Percentiles rank a stretch among this genome's conserved stretches.
phyloP scores from a whole-genome alignment of 1,140 invertebrate species.

The Hylaeus anthracinus region DNA sequence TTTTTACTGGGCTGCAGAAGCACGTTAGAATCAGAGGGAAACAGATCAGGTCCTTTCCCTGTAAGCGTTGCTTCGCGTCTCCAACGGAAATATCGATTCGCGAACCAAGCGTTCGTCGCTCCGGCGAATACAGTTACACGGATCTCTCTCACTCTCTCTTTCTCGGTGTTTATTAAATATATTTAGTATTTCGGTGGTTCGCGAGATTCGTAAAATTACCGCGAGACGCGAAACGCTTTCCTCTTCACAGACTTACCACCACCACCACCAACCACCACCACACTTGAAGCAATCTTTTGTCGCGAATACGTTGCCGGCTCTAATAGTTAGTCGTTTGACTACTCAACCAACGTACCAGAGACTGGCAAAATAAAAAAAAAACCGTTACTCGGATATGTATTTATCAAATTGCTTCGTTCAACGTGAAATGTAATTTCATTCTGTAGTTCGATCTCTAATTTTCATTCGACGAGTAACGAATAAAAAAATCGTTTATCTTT shows the following conservation, averaged over 20 bases:
- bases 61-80: background rate
- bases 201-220: background rate
- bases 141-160: background rate
- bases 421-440: no score
- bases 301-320: conserved; percentile 2
- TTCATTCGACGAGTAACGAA: no score
- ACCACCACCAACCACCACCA: no score
- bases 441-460: no score
- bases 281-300: background rate
- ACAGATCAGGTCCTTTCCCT: no score
- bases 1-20: no score
- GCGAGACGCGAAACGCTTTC: conserved; percentile 5
- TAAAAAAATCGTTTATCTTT: no score
- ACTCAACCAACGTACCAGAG: background rate
- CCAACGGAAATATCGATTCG: background rate
- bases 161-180: conserved; percentile 5
- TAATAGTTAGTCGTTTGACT: background rate
- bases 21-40: no score
- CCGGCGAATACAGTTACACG: background rate
- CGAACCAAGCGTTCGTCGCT: background rate
- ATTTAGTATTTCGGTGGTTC: background rate
- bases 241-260: background rate
- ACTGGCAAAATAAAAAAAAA: no score
- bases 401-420: no score
- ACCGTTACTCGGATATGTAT: no score